Percentiles rank a stretch among this genome's conserved stretches.
Conservation (phyloP, 2,797 vertebrate genomes). For the Todus mexicanus region DNA sequence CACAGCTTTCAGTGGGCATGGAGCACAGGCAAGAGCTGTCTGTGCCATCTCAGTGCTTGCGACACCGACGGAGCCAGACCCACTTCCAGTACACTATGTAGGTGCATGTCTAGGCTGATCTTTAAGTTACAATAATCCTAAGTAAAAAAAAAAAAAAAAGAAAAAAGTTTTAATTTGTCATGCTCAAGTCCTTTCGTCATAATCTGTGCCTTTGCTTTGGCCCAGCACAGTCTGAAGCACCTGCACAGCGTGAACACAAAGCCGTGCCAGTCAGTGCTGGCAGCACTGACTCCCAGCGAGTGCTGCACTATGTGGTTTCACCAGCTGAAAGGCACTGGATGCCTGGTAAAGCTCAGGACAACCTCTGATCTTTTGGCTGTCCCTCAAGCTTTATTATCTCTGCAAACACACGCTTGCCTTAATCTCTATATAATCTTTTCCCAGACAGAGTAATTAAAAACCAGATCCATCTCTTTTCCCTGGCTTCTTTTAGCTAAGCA, state of each 20-base stretch:
- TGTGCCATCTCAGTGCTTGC: not conserved
- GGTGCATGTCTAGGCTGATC: not conserved
- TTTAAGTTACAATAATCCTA: not conserved
- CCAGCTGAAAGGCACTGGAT: not conserved
- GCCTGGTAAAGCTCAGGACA: not conserved
- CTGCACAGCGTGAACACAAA: not conserved
- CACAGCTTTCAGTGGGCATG: not conserved
- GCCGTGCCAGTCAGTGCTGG: not conserved
- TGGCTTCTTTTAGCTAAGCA: not conserved
- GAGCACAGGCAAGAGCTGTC: not conserved
- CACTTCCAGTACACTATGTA: not conserved
- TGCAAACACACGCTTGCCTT: not conserved
- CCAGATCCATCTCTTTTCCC: not conserved
- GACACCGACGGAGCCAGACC: not conserved
- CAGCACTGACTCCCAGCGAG: not conserved
- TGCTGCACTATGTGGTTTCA: not conserved
- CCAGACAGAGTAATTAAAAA: constrained; percentile 9
- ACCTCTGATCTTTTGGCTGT: not conserved
- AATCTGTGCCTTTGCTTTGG: not conserved
- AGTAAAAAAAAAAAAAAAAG: too few relatives aligned
- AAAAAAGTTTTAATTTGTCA: not conserved
- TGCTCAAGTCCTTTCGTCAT: not conserved
- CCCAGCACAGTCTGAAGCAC: not conserved
- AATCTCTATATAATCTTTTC: constrained; percentile 7
- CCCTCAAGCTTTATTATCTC: not conserved